These are phyloP conservation scores for Podarcis muralis DNA, from an alignment of 2,113 vertebrate genomes.

Conservation along the genomic window DNA sequence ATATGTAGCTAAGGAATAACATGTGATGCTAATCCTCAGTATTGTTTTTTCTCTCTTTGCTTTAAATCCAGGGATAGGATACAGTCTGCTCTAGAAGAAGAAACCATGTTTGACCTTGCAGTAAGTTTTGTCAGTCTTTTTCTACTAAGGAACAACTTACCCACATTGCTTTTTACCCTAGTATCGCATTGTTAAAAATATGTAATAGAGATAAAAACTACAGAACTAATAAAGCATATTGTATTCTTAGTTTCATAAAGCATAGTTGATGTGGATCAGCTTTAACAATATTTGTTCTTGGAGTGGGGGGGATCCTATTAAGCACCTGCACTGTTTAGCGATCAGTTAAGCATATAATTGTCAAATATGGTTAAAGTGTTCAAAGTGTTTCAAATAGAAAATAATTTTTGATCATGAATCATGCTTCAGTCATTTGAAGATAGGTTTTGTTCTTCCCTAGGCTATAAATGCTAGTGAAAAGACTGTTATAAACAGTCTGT, in stretches of 20 bases:
- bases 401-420: neutral
- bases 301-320: no score
- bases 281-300: neutral
- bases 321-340: no score
- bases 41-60: constrained; percentile 17
- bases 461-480: constrained; percentile 90
- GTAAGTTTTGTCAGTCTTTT: constrained; percentile 77
- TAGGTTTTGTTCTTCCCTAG: constrained; percentile 70
- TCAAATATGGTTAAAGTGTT: no score
- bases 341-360: no score
- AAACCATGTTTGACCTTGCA: constrained; percentile 83
- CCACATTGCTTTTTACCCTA: neutral
- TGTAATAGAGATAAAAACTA: neutral
- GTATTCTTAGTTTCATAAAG: neutral
- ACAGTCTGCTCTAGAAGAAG: constrained; percentile 89
- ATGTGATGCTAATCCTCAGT: constrained; percentile 33
- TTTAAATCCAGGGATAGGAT: constrained; percentile 85
- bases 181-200: neutral
- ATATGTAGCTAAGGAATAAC: constrained; percentile 5
- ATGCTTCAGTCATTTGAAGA: constrained; percentile 26
- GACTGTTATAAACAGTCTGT: constrained; percentile 86
- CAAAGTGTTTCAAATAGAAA: neutral
- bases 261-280: neutral
- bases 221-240: neutral
- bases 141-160: neutral